Evolutionary conservation across 2,888 invertebrate species (phyloP), one percentile per base, ranked within the genome.

Genomic region (Trichopoda pennipes): DNA sequence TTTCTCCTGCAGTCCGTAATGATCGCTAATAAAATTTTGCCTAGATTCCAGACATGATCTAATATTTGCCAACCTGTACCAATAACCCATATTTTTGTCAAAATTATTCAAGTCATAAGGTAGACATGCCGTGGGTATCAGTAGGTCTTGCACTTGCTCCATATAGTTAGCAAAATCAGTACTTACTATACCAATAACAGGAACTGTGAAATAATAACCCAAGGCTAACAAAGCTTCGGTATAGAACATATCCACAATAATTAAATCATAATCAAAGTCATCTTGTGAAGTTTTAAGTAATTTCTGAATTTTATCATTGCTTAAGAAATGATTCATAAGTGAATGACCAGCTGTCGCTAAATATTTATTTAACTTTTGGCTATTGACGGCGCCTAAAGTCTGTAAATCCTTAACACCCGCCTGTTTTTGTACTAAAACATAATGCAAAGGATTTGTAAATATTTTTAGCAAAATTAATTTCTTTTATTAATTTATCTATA

Each of bases 21-120:
- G 88, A 23, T 88, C 87, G n/a, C 85, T 86, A 44, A 86, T 84
- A 44, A 90, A 87, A 60, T 86, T 87, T 14, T 88, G 86, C 4
- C 91, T 86, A 4, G 91, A 87, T 7, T 87, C 85, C 16, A 90
- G 76, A 16, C 89, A 88, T 1, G 88, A 81, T 1, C 92, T 91
- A 0, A 93, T 89, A 85, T 93, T 94, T 21, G 91, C 88, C 8
- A 93, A 77, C 84, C 94, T 89, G 66, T 91, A 90, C 83, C 88
- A 89, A 84, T 94, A 93, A 32, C 91, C 92, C 85, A 92, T 90
- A 23, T 87, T 84, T 1, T 91, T 87, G 0, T 82, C 51, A 60
- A 88, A 91, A 1, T 86, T 85, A 19, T 91, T 86, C 70, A 91
- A 90, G 66, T 91, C 87, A 49, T 92, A 91, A 4, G 93, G 92